Evolutionary conservation across 2,888 invertebrate genomes (phyloP), one percentile per base, ranked within the genome.

Genomic region (Amblyjoppa fuscipennis): DNA sequence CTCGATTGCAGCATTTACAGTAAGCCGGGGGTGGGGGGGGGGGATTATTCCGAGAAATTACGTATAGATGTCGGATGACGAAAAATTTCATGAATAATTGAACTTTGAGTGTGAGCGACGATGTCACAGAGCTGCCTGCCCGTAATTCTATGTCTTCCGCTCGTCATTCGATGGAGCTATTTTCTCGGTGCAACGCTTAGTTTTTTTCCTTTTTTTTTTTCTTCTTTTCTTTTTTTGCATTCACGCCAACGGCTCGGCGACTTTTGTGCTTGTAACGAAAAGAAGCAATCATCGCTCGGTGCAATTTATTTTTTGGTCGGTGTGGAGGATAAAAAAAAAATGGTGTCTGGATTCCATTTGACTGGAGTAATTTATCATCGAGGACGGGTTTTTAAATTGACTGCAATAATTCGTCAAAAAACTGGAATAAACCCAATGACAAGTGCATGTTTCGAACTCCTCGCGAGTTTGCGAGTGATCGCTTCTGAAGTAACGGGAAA

Each of bases 401-500:
- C 13, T 45, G 1, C 45, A 45, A 45, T 45, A 45, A 45, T 0
- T 45, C 3, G 45, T 45, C 3, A 45, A 45, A 45, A 45, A 45
- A 13, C 13, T 45, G 13, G 45, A 45, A 45, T 45, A 45, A 45
- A 45, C 4, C 13, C 13, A 13, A 45, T 45, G 45, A 13, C 11
- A 13, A 45, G 13, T 2, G 45, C 13, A 13, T 5, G 13, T 13
- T 13, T 45, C 45, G 45, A 25, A 25, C 13, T 7, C 11, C 25
- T 59, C 59, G 59, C 28, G 20, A 20, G 59, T 20, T 25, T 25
- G 25, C 25, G 59, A 25, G 59, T 64, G 34, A 49, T 53, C 75
- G 68, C 45, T 75, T 82, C 34, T 41, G 34, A 59, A 59, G 41
- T 78, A 73, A 81, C 68, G 64, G 45, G 3, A 81, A 74, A 81